A percentile compares a stretch with the other conserved stretches of the same genome.
These are phyloP conservation scores for Mirounga angustirostris DNA, from an alignment of 2,113 vertebrate species.

Conservation along the genomic window DNA sequence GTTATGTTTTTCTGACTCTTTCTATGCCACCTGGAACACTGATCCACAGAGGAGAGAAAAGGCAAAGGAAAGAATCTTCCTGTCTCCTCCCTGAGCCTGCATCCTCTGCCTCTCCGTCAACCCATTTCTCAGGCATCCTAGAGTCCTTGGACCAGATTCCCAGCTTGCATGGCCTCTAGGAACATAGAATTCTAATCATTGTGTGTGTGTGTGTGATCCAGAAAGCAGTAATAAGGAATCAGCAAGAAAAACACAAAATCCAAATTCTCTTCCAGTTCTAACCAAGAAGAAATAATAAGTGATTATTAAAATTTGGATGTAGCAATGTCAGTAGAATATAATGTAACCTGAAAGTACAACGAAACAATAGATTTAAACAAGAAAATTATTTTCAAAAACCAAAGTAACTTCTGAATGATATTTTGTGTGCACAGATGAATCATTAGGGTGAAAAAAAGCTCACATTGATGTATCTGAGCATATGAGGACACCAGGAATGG, in stretches of 20 bases:
- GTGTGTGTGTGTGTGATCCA: not conserved
- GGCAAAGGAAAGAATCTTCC: not conserved
- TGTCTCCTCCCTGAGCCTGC: not conserved
- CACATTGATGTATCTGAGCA: not conserved
- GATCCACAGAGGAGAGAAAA: not conserved
- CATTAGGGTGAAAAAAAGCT: not conserved
- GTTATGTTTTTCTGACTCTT: not conserved
- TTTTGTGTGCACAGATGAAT: not conserved
- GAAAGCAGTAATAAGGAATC: not conserved
- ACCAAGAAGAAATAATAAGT: not conserved
- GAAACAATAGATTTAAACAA: not conserved
- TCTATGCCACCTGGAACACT: not conserved
- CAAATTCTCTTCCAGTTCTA: slow-evolving; percentile 20
- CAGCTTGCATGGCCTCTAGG: not conserved
- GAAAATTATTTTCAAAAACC: slow-evolving; percentile 1
- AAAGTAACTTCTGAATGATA: not conserved
- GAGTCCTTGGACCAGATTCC: not conserved
- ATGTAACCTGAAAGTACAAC: not conserved
- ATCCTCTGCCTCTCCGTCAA: too few species aligned
- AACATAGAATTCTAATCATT: not conserved
- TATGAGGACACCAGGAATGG: not conserved
- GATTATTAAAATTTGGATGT: not conserved
- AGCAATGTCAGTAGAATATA: not conserved
- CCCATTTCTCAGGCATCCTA: not conserved
- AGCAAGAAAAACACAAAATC: not conserved